A percentile compares a stretch with the other conserved stretches of the same genome.
Conservation (phyloP, 2,888 invertebrate species). For the Acrobasis suavella region DNA sequence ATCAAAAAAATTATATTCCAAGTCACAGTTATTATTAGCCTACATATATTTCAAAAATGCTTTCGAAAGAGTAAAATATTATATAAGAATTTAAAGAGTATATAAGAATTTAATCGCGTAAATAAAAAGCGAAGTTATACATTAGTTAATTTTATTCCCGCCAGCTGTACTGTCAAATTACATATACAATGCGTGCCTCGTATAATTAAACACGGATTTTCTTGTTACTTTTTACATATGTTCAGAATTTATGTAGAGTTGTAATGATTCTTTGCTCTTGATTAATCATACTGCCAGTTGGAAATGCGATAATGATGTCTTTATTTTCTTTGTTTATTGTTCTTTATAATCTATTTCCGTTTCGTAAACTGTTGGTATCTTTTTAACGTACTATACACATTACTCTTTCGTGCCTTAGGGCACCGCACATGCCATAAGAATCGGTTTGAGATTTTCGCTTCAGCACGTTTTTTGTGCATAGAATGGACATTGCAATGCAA, state of each 20-base stretch:
- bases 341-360: background rate
- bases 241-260: background rate
- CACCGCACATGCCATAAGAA: too few species aligned
- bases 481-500: too few species aligned
- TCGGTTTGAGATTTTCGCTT: too few species aligned
- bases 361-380: background rate
- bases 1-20: too few species aligned
- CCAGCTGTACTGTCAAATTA: conserved; percentile 6
- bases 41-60: too few species aligned
- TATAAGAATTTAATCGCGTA: conserved; percentile 23
- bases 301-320: background rate
- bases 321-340: background rate
- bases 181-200: conserved; percentile 1
- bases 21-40: too few species aligned
- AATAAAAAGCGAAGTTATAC: background rate
- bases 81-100: conserved; percentile 25
- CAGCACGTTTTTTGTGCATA: too few species aligned
- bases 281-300: conserved; percentile 1
- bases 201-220: conserved; percentile 7
- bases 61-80: too few species aligned
- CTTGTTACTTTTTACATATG: background rate
- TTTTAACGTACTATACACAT: background rate
- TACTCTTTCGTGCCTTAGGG: background rate
- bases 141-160: conserved; percentile 2
- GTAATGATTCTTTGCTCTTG: background rate